Evolutionary conservation across 2,113 vertebrate genomes (phyloP).

Genomic region (Micronisus gabar): DNA sequence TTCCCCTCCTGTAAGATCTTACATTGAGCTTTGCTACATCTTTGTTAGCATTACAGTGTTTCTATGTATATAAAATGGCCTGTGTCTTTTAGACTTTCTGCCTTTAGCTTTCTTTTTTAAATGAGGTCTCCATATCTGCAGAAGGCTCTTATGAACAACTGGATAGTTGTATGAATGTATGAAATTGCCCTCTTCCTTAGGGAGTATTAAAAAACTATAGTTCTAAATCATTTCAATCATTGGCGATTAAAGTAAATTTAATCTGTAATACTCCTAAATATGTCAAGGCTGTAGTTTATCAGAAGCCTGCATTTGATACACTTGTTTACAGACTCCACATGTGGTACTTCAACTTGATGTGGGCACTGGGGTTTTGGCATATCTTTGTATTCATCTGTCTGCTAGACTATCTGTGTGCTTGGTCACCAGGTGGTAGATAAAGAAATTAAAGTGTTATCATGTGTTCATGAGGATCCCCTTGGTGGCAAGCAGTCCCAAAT

Average conservation of each 20-base stretch:
- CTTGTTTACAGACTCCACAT: background rate
- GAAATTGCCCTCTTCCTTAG: background rate
- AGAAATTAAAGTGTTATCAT: background rate
- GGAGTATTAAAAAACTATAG: background rate
- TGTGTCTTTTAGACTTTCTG: background rate
- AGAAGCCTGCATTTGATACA: background rate
- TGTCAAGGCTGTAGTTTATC: background rate
- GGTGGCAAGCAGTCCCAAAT: background rate
- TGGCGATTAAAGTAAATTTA: background rate
- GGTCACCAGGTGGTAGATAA: background rate
- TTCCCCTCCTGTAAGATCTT: background rate
- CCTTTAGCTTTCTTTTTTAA: background rate
- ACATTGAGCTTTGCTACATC: background rate
- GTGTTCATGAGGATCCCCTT: background rate
- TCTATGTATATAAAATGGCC: background rate
- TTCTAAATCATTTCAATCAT: background rate
- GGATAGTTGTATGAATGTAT: background rate
- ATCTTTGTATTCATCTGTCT: background rate
- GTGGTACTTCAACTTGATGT: background rate
- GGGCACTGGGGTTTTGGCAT: background rate
- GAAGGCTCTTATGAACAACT: background rate
- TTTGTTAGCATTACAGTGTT: background rate
- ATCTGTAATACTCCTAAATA: background rate
- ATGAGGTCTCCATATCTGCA: background rate
- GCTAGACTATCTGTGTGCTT: background rate